Percentiles rank a stretch among this genome's conserved stretches.
These are phyloP conservation scores for Acrocera orbiculus DNA, from an alignment of 2,888 invertebrate species.

Conservation along the genomic window DNA sequence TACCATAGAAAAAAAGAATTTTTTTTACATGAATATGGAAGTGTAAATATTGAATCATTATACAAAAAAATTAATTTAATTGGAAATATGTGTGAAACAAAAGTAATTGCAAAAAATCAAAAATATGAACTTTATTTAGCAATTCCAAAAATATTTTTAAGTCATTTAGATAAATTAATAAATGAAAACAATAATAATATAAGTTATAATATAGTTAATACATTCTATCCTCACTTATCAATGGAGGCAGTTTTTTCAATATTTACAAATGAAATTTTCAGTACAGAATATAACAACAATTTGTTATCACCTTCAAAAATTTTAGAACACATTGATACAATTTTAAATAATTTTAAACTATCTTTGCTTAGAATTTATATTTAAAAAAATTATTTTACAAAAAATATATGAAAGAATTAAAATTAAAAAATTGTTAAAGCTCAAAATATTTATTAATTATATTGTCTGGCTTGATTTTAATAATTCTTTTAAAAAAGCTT, in stretches of 20 bases:
- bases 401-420: too few relatives aligned
- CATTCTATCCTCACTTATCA: constrained; percentile 61
- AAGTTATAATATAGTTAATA: constrained; percentile 34
- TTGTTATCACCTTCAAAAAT: too few relatives aligned
- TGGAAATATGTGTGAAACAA: constrained; percentile 39
- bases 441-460: too few relatives aligned
- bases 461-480: too few relatives aligned
- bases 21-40: constrained; percentile 54
- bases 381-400: too few relatives aligned
- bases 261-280: too few relatives aligned
- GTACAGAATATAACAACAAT: too few relatives aligned
- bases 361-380: too few relatives aligned
- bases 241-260: constrained; percentile 60
- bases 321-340: too few relatives aligned
- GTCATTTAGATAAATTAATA: constrained; percentile 35
- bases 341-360: too few relatives aligned
- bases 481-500: too few relatives aligned
- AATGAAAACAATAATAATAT: constrained; percentile 30
- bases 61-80: constrained; percentile 38
- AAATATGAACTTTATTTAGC: constrained; percentile 52
- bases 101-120: constrained; percentile 32
- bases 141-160: constrained; percentile 47
- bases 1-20: constrained; percentile 48
- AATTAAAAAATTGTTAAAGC: too few relatives aligned
- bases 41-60: constrained; percentile 38